Base-by-base conservation (phyloP, 2,797 vertebrate genomes). In the Podarcis lilfordi region DNA sequence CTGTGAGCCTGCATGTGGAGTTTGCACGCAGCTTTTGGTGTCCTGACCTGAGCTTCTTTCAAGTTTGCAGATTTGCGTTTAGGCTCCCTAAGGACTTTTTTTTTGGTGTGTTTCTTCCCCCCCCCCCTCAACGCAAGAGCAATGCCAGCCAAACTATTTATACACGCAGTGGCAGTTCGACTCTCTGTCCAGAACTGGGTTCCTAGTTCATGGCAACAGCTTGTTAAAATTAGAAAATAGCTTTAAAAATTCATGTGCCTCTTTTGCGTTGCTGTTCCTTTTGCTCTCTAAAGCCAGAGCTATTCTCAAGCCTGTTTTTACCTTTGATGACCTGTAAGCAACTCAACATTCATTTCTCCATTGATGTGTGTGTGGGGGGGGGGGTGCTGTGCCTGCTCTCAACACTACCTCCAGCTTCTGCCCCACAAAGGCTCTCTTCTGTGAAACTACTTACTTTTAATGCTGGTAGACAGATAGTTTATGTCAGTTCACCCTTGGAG, bases 161-260 rank as follows among this genome's bases (percentile, higher is more conserved):
- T 72, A 87, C 40, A 72, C 50, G 9, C 25, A 0, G 4, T 61
- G 27, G 32, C 3, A 10, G 25, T 64, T 21, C 17, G 15, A 19
- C 35, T 64, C 79, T 59, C 69, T 64, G 69, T 81, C 35, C 86
- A 74, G 69, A 74, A 27, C 79, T n/a, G 68, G 37, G 29, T 55
- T 59, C 50, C 50, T 74, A 15, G 69, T 43, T 81, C 69, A 75
- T 43, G 55, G 86, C 86, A 87, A 37, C 43, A 5, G 86, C 50
- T 40, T 80, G 50, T 61, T 87, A 87, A 87, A 87, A 61, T 87
- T 87, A 87, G 79, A 81, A 81, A 74, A 74, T 5, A 7, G 4
- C 35, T 61, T 85, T 77, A 74, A 80, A 72, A 80, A 80, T 72
- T 10, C 68, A 80, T 29, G 35, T 9, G 1, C 27, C 40, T 1